A percentile compares a stretch with the other conserved stretches of the same genome.
phyloP scores from a whole-genome alignment of 2,888 invertebrate genomes.

The Lasioglossum vierecki region DNA sequence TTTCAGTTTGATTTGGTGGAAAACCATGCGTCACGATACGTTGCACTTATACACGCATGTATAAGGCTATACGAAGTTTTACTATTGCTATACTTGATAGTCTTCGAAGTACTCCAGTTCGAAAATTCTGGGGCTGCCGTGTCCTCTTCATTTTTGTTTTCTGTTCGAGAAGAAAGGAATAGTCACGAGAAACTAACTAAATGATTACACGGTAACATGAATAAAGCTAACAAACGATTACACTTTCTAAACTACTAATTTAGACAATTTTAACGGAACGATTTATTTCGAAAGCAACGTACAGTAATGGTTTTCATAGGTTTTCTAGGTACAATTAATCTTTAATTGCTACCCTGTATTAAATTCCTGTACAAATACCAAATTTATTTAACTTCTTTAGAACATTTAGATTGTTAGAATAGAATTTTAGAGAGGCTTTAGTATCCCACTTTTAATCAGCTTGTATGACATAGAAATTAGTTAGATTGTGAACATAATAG shows the following conservation, averaged over 20 bases:
- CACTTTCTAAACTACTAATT: background rate
- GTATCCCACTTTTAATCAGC: background rate
- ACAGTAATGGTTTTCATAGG: background rate
- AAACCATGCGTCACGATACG: slow-evolving; percentile 29
- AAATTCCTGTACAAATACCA: background rate
- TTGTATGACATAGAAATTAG: background rate
- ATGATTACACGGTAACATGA: background rate
- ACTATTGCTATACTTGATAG: background rate
- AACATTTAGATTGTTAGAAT: background rate
- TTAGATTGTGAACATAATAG: background rate
- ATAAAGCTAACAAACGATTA: background rate
- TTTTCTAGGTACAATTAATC: background rate
- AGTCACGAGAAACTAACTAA: slow-evolving; percentile 11
- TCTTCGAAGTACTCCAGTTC: background rate
- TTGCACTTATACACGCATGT: slow-evolving; percentile 30
- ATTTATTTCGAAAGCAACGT: background rate
- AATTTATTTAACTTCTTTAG: background rate
- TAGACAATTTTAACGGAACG: background rate
- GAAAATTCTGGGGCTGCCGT: background rate
- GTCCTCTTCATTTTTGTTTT: background rate
- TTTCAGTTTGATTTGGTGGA: background rate
- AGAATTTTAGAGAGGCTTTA: background rate
- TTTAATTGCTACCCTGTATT: background rate
- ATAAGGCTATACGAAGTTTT: slow-evolving; percentile 1
- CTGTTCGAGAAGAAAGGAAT: background rate